Percentiles rank a stretch among this genome's conserved stretches.
phyloP scores from a whole-genome alignment of 2,888 invertebrate species.

The Neoitamus cyanurus region DNA sequence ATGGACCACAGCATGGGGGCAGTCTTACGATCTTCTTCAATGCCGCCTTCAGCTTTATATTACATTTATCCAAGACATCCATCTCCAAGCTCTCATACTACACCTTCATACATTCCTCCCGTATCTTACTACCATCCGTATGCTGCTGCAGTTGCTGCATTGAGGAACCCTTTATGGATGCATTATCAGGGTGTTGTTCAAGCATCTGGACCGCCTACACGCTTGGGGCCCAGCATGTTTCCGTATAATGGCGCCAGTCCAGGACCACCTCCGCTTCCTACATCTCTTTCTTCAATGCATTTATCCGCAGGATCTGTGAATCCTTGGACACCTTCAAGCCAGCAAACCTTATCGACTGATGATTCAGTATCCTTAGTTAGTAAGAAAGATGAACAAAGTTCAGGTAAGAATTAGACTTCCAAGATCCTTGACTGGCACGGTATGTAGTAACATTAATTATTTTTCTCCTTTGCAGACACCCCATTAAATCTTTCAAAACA shows the following conservation, averaged over 20 bases:
- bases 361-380: conserved; percentile 63
- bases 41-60: conserved; percentile 60
- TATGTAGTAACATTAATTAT: conserved; percentile 22
- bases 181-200: conserved; percentile 67
- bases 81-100: conserved; percentile 54
- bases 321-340: conserved; percentile 45
- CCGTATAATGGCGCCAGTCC: conserved; percentile 53
- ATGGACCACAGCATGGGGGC: conserved; percentile 35
- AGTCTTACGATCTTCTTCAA: conserved; percentile 49
- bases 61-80: conserved; percentile 64
- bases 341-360: conserved; percentile 50
- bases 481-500: conserved; percentile 91
- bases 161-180: conserved; percentile 68
- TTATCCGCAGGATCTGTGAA: conserved; percentile 49
- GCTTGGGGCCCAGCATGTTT: conserved; percentile 65
- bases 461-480: conserved; percentile 74
- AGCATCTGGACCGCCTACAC: conserved; percentile 58
- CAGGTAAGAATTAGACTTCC: conserved; percentile 59
- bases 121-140: conserved; percentile 61
- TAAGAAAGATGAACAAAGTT: conserved; percentile 67
- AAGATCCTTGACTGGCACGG: background rate
- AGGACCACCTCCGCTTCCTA: conserved; percentile 58
- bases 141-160: conserved; percentile 63
- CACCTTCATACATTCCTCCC: conserved; percentile 64
- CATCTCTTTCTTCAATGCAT: conserved; percentile 54